phyloP scores from a whole-genome alignment of 2,113 vertebrate genomes.

The Marmota monax region DNA sequence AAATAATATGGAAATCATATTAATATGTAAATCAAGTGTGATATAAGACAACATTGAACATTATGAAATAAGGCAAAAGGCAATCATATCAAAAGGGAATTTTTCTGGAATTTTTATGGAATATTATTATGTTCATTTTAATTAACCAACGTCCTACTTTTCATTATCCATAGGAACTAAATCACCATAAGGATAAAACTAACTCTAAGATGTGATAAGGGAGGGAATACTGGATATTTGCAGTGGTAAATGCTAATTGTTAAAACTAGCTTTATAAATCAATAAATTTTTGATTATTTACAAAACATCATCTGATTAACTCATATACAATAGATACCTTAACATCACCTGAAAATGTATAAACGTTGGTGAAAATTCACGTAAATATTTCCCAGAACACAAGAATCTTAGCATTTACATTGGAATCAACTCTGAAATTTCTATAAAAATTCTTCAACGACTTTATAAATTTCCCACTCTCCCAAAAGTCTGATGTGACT shows the following conservation, averaged over 20 bases:
- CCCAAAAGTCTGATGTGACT: not conserved
- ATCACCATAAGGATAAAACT: not conserved
- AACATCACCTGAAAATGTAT: not conserved
- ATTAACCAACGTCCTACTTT: not conserved
- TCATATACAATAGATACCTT: not conserved
- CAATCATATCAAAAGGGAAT: not conserved
- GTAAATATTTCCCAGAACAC: not conserved
- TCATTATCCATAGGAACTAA: too few relatives aligned
- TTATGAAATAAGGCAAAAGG: too few relatives aligned
- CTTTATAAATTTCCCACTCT: not conserved
- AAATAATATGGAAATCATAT: too few relatives aligned
- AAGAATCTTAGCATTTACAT: not conserved
- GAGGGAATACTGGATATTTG: not conserved
- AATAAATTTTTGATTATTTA: not conserved
- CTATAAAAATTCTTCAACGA: not conserved
- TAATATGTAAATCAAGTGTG: not conserved
- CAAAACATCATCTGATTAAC: not conserved
- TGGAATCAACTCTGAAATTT: not conserved
- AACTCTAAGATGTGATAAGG: not conserved
- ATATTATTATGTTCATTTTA: not conserved
- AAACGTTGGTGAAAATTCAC: not conserved
- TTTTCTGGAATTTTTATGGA: not conserved
- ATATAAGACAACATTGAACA: not conserved
- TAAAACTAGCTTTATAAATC: not conserved
- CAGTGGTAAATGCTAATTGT: not conserved